Percentiles rank a stretch among this genome's conserved stretches.
Conservation (phyloP, 2,113 vertebrate species). For the Chroicocephalus ridibundus region DNA sequence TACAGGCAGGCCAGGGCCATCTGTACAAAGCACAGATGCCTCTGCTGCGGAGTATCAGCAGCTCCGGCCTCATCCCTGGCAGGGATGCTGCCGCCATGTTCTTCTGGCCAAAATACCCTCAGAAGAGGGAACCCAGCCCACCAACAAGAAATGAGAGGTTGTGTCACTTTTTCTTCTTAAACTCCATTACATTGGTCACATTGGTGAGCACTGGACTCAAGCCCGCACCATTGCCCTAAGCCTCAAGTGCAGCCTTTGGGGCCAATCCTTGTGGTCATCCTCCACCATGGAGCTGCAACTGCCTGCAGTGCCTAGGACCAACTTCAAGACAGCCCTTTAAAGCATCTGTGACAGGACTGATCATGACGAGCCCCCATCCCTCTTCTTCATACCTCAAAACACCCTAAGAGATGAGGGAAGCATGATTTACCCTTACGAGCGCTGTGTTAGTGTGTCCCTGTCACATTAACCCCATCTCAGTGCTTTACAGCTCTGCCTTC, state of each 20-base stretch:
- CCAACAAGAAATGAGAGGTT: background rate
- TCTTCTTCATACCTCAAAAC: background rate
- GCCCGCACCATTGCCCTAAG: background rate
- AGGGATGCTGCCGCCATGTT: background rate
- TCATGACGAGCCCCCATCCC: background rate
- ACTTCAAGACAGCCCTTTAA: background rate
- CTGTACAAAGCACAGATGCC: background rate
- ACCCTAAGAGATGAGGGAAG: background rate
- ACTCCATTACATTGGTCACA: background rate
- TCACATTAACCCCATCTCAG: background rate
- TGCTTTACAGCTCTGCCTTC: conserved; percentile 1
- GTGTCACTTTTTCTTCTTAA: background rate
- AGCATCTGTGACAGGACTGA: background rate
- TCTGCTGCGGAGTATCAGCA: background rate
- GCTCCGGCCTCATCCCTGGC: background rate
- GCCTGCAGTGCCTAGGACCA: background rate
- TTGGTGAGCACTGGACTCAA: background rate
- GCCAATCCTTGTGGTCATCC: background rate
- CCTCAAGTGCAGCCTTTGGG: fast-evolving
- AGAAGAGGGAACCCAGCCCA: background rate
- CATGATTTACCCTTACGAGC: background rate
- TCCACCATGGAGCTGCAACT: background rate
- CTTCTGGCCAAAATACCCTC: background rate
- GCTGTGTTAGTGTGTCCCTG: background rate
- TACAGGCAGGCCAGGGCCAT: background rate